Evolutionary conservation across 2,113 vertebrate genomes (phyloP).

Genomic region (Heteronetta atricapilla): DNA sequence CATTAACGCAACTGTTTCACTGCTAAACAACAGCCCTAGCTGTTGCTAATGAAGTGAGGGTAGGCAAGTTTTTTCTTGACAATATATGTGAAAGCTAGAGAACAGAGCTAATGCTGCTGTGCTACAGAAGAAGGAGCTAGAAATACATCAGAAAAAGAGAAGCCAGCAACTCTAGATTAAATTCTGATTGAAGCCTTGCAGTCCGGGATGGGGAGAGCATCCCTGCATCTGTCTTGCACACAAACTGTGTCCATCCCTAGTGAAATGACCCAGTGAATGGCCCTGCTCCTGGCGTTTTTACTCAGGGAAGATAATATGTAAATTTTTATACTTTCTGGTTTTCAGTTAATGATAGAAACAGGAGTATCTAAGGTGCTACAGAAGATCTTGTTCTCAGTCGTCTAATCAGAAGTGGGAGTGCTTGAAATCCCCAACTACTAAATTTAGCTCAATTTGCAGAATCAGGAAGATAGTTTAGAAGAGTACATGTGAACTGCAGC

Average conservation of each 20-base stretch:
- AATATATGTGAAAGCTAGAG: background rate
- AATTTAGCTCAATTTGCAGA: constrained; percentile 19
- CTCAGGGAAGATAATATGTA: background rate
- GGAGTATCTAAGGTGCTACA: background rate
- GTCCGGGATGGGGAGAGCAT: accelerated
- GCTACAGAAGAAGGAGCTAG: background rate
- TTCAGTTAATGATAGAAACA: constrained; percentile 31
- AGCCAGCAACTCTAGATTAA: background rate
- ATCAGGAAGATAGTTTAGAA: background rate
- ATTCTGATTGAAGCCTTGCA: background rate
- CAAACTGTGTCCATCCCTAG: background rate
- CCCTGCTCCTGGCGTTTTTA: background rate
- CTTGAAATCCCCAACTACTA: constrained; percentile 30
- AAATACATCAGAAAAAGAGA: background rate
- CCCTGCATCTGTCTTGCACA: background rate
- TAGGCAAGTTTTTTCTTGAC: background rate
- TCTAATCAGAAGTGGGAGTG: constrained; percentile 41
- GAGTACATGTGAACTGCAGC: background rate
- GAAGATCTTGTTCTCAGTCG: background rate
- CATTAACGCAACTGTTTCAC: background rate
- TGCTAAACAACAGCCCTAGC: background rate
- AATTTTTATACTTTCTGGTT: background rate
- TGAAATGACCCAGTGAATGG: background rate
- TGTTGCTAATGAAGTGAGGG: background rate
- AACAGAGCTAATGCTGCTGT: background rate